A percentile compares a stretch with the other conserved stretches of the same genome.
phyloP scores from a whole-genome alignment of 2,888 invertebrate species.

The Plebejus anna region DNA sequence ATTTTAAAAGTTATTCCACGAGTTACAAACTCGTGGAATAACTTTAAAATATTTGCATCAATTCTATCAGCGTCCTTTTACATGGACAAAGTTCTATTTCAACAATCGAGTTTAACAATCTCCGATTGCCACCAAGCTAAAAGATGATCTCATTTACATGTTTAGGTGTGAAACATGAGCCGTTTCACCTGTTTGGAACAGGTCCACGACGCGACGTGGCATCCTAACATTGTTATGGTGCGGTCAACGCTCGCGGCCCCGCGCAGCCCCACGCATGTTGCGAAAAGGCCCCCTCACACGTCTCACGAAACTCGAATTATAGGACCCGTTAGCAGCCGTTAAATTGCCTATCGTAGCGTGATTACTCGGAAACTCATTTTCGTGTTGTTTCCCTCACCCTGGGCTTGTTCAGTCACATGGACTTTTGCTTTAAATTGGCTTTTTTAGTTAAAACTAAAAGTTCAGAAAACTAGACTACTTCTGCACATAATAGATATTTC shows the following conservation, averaged over 20 bases:
- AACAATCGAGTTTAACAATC: background rate
- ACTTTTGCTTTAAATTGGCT: too few species aligned
- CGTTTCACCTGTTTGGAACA: conserved; percentile 19
- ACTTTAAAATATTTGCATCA: too few species aligned
- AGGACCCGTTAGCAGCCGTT: conserved; percentile 2
- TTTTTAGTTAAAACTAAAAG: too few species aligned
- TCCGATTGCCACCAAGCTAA: background rate
- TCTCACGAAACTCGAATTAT: conserved; percentile 33
- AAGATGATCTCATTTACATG: background rate
- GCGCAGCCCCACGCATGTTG: conserved; percentile 54
- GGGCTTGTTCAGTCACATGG: background rate
- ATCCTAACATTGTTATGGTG: conserved; percentile 38
- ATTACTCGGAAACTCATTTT: background rate
- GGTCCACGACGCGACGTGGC: background rate
- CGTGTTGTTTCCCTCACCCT: background rate
- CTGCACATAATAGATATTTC: too few species aligned
- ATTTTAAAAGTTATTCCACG: too few species aligned
- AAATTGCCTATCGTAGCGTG: conserved; percentile 8
- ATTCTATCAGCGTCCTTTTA: too few species aligned
- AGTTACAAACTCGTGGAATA: too few species aligned
- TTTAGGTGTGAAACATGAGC: background rate
- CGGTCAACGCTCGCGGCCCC: conserved; percentile 64
- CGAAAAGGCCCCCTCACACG: conserved; percentile 61
- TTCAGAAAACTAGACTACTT: too few species aligned
- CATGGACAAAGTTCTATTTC: background rate